These are phyloP conservation scores for Plecturocebus donacophilus DNA, from an alignment of 2,113 vertebrate genomes.

Conservation along the genomic window DNA sequence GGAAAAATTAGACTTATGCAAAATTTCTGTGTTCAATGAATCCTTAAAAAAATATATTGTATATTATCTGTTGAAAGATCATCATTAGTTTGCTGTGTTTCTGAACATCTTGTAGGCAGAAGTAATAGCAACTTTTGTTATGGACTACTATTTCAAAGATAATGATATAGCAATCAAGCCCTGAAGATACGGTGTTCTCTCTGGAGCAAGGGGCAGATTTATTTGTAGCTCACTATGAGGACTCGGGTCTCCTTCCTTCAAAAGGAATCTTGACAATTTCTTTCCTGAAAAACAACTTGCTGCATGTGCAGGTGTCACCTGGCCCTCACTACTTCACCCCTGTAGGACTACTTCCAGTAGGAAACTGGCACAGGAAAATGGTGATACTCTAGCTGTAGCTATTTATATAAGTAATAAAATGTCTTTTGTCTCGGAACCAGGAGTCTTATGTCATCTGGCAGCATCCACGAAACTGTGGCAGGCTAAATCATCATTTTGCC, in stretches of 20 bases:
- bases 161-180: background rate
- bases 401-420: background rate
- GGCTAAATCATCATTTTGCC: background rate
- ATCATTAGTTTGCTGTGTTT: background rate
- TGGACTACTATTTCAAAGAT: background rate
- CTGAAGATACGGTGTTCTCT: background rate
- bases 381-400: background rate
- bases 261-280: background rate
- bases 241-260: background rate
- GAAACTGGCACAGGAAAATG: background rate
- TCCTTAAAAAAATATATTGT: background rate
- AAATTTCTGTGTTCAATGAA: background rate
- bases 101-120: background rate
- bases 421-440: background rate
- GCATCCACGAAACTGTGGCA: background rate
- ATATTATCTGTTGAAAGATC: background rate
- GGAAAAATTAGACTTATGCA: background rate
- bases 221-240: background rate
- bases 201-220: background rate
- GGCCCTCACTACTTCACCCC: background rate
- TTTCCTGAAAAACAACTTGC: background rate
- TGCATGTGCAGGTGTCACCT: fast-evolving
- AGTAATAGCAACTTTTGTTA: background rate
- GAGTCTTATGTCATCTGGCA: background rate
- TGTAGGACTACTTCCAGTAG: fast-evolving